phyloP scores from a whole-genome alignment of 1,140 invertebrate species.

The Diploscapter pachys region DNA sequence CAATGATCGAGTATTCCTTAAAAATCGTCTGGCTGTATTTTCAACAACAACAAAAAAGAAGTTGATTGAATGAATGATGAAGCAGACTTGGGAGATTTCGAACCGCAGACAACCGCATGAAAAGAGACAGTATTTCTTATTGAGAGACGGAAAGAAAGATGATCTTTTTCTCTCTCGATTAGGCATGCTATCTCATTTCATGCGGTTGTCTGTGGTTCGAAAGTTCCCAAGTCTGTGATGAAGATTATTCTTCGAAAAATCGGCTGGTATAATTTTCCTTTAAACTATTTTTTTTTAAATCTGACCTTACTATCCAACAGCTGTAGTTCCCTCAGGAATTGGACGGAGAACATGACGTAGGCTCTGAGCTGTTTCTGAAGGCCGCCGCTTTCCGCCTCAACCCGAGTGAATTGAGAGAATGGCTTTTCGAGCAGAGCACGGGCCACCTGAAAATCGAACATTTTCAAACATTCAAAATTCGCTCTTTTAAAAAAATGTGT shows the following conservation, averaged over 20 bases:
- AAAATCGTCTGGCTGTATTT: slow-evolving; percentile 5
- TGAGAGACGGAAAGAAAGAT: too few species aligned
- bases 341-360: slow-evolving; percentile 52
- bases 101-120: too few species aligned
- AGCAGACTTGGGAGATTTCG: too few species aligned
- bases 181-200: too few species aligned
- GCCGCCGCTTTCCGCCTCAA: slow-evolving; percentile 27
- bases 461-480: background rate
- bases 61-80: too few species aligned
- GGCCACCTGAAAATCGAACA: slow-evolving; percentile 23
- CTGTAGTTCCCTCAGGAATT: slow-evolving; percentile 49
- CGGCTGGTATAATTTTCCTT: background rate
- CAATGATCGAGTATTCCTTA: too few species aligned
- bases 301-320: slow-evolving; percentile 46
- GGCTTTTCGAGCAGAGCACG: slow-evolving; percentile 48
- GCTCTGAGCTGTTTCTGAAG: slow-evolving; percentile 41
- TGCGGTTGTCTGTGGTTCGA: too few species aligned
- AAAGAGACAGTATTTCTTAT: too few species aligned
- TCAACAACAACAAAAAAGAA: background rate
- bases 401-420: slow-evolving; percentile 45
- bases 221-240: too few species aligned
- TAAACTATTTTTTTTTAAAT: background rate
- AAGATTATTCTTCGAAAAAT: slow-evolving; percentile 11
- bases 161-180: too few species aligned
- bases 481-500: background rate